Evolutionary conservation across 2,113 vertebrate genomes (phyloP), one percentile per base, ranked within the genome.

Genomic region (Melanocharis versteri): DNA sequence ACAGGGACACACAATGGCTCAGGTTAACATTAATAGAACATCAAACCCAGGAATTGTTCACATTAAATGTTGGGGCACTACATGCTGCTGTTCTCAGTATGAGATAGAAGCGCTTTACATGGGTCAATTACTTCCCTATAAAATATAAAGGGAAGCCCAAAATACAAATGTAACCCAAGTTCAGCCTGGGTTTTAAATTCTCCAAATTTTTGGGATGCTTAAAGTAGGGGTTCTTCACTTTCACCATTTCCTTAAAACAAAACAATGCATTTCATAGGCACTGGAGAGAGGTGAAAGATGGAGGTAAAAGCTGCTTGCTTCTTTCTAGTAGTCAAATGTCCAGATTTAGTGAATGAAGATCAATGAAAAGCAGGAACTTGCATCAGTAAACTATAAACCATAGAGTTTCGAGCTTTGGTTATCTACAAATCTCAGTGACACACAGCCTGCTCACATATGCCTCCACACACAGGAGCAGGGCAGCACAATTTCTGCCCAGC

Each of bases 1-100:
- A 57, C 44, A 92, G 50, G 77, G 89, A 82, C 72, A 65, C 39
- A 18, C 2, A 0, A n/a, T 37, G 54, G 65, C 69, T 94, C 57
- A 21, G 69, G 58, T 42, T 90, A 90, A 79, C 72, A n/a, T 79
- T 47, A 89, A 92, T 11, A 96, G 96, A 97, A 95, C 45, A 96
- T 91, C 75, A 78, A 81, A 96, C 53, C 10, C 71, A 93, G 87
- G 56, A 96, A 96, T 81, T 91, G 53, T 37, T 95, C 66, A 57
- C 77, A 83, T 93, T 85, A 97, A 94, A 95, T 93, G 97, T 70
- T 91, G 92, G 94, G 91, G 58, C 40, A 39, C 40, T 94, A 47
- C n/a, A 35, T 92, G 44, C 53, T 90, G 80, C 69, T 15, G 31
- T 92, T 96, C 80, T 94, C 69, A 60, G 82, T 54, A 85, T 77